Base-by-base conservation (phyloP, 2,888 invertebrate genomes). In the Perizoma affinitatum region DNA sequence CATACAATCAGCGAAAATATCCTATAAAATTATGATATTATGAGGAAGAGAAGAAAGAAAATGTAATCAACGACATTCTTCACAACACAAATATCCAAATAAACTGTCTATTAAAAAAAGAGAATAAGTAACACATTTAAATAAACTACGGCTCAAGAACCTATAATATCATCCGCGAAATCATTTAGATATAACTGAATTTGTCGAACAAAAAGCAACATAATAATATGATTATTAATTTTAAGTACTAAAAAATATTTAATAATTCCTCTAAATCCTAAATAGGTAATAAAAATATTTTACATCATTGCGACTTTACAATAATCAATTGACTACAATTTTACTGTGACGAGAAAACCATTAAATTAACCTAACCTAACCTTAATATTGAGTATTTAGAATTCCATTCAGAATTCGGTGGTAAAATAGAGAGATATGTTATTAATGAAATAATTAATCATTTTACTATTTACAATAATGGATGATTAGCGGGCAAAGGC, bases 301-400 rank as follows among this genome's bases (percentile, higher is more conserved):
- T 68, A 70, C 73, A 75, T 73, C 68, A 76, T 72, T 74, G 76
- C 78, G 75, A 79, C 74, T 72, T 76, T 76, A 80, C 61, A 66
- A 66, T 78, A 61, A 54, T 62, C 71, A 84, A 86, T 86, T 84
- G 84, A 87, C 90, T 88, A 89, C 73, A 78, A 71, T 50, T 79
- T 79, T 82, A 78, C 78, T 70, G 79, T 87, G 89, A 90, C 88
- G 84, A 89, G 85, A 87, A 83, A 79, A 82, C 50, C 44, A 56
- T 65, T 63, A 66, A n/a, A n/a, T n/a, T 46, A 43, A 33, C 35
- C 57, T 82, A 80, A 70, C 70, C 38, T 73, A 75, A 73, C 65
- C 70, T 73, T 75, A 77, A 73, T 68, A 71, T 79, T 86, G 90
- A 90, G 90, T 90, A 90, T 90, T 89, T 59, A 67, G 61, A 69